phyloP scores from a whole-genome alignment of 2,113 vertebrate genomes.

The Podilymbus podiceps region DNA sequence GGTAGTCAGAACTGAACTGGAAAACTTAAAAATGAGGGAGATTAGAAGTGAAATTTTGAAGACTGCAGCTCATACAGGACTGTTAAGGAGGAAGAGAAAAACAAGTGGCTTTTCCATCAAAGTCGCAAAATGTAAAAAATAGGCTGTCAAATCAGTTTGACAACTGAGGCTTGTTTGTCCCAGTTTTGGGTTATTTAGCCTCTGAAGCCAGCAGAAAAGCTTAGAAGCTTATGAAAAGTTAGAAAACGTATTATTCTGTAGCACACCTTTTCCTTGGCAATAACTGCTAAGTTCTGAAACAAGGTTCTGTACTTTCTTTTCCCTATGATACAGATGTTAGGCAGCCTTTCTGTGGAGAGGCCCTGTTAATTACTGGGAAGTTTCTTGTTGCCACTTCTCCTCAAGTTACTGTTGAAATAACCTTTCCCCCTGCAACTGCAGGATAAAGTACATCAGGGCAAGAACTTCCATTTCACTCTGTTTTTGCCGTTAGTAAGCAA shows the following conservation, averaged over 20 bases:
- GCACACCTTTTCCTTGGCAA: neutral
- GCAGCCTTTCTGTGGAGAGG: neutral
- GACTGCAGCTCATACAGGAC: neutral
- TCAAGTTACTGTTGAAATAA: neutral
- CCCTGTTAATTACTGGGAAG: neutral
- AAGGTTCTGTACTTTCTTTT: neutral
- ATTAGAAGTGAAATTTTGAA: conserved; percentile 55
- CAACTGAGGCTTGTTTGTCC: conserved; percentile 41
- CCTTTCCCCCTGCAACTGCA: neutral
- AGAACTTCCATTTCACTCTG: neutral
- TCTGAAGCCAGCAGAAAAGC: conserved; percentile 33
- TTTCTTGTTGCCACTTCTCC: neutral
- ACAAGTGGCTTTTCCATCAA: conserved; percentile 40
- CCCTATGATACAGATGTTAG: neutral
- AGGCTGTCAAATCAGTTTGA: conserved; percentile 37
- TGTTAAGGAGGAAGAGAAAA: conserved; percentile 20
- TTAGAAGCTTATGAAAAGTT: conserved; percentile 24
- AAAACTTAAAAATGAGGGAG: conserved; percentile 24
- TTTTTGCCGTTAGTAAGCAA: neutral
- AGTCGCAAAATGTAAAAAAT: conserved; percentile 38
- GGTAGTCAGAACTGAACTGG: neutral
- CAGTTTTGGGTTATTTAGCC: conserved; percentile 39
- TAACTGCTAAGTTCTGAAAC: neutral
- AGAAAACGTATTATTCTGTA: neutral
- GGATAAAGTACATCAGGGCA: neutral